These are phyloP conservation scores for Heliconius hewitsoni DNA, from an alignment of 1,140 invertebrate species.

Conservation along the genomic window DNA sequence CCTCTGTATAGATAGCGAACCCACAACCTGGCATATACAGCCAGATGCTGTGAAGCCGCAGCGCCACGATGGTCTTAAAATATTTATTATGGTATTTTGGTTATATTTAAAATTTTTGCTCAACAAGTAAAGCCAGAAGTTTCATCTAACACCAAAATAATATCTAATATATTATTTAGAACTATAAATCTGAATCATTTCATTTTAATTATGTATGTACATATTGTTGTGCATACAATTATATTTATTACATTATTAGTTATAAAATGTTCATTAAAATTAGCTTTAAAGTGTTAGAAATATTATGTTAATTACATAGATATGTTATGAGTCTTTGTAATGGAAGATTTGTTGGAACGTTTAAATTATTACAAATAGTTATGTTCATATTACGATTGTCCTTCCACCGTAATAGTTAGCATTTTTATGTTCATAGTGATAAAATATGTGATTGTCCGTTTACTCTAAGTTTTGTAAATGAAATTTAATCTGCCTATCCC, in stretches of 20 bases:
- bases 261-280: slow-evolving; percentile 6
- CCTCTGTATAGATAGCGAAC: no score
- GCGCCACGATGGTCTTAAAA: no score
- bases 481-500: no score
- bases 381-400: background rate
- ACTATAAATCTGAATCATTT: background rate
- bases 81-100: no score
- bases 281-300: slow-evolving; percentile 11
- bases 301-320: background rate
- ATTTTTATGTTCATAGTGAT: background rate
- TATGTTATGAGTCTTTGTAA: slow-evolving; percentile 10
- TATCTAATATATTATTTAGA: slow-evolving; percentile 6
- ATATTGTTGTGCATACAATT: slow-evolving; percentile 11
- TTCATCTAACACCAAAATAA: background rate
- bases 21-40: no score
- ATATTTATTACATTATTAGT: slow-evolving; percentile 4
- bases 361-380: background rate
- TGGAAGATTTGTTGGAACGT: slow-evolving; percentile 11
- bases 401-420: background rate
- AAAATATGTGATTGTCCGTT: no score
- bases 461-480: no score
- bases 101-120: no score
- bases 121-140: background rate
- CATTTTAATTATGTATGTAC: slow-evolving; percentile 5
- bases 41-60: no score